Evolutionary conservation across 2,113 vertebrate genomes (phyloP).

Genomic region (Camelus bactrianus): DNA sequence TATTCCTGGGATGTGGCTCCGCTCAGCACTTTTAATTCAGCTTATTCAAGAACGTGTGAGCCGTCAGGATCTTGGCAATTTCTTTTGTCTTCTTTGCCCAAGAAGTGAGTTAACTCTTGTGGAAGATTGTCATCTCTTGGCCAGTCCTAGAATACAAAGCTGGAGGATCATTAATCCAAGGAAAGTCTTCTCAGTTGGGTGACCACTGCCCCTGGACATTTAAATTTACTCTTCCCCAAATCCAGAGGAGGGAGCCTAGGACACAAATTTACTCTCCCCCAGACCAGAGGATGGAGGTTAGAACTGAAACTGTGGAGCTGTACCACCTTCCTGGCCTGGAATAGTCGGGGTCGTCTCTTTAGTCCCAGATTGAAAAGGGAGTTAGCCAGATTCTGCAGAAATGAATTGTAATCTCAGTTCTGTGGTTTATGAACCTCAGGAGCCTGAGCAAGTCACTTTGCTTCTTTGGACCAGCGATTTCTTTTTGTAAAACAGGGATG

Average conservation of each 20-base stretch:
- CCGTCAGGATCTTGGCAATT: constrained; percentile 23
- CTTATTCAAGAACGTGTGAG: constrained; percentile 51
- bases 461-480: neutral
- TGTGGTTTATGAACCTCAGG: neutral
- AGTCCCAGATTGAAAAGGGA: neutral
- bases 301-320: neutral
- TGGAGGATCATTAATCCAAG: neutral
- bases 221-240: neutral
- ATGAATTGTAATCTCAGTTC: neutral
- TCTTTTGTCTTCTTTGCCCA: neutral
- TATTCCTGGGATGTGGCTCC: neutral
- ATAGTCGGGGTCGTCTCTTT: neutral
- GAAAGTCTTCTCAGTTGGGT: constrained; percentile 10
- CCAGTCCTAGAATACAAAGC: constrained; percentile 29
- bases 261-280: neutral
- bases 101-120: constrained; percentile 29
- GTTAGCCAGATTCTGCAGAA: constrained; percentile 33
- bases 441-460: neutral
- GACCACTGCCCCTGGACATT: neutral
- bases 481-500: neutral
- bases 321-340: neutral
- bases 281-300: neutral
- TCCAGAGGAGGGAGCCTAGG: neutral
- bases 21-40: neutral
- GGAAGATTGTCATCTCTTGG: constrained; percentile 16